A percentile compares a stretch with the other conserved stretches of the same genome.
Conservation (phyloP, 2,113 vertebrate species). For the Gallinago jamesoni region DNA sequence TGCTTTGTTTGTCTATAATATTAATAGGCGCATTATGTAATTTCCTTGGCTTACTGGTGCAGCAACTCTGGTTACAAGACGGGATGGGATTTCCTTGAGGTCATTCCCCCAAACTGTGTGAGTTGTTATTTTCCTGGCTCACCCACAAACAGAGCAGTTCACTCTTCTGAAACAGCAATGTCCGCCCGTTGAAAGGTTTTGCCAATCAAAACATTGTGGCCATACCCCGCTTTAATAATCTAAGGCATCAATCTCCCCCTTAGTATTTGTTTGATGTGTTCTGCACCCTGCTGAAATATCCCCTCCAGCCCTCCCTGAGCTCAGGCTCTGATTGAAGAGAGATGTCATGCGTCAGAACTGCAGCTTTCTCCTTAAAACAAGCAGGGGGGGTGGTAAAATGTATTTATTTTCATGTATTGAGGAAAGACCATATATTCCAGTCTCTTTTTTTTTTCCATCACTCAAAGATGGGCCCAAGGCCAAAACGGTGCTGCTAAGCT, state of each 20-base stretch:
- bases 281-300: conserved; percentile 57
- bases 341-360: conserved; percentile 29
- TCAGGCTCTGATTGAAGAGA: conserved; percentile 41
- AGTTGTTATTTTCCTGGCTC: conserved; percentile 65
- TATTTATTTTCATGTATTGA: conserved; percentile 62
- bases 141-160: conserved; percentile 60
- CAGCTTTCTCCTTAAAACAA: conserved; percentile 40
- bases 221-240: conserved; percentile 56
- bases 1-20: conserved; percentile 27
- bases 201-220: conserved; percentile 62
- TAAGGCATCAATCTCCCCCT: conserved; percentile 55
- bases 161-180: conserved; percentile 61
- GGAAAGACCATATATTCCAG: conserved; percentile 59
- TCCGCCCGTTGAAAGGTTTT: conserved; percentile 44
- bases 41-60: conserved; percentile 44
- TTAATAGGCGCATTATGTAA: conserved; percentile 11
- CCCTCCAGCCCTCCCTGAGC: conserved; percentile 43
- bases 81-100: conserved; percentile 65
- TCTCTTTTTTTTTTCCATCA: conserved; percentile 52
- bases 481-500: conserved; percentile 70
- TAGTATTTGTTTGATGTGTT: conserved; percentile 54
- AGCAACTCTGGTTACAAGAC: conserved; percentile 43
- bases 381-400: conserved; percentile 49
- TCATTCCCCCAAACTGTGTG: conserved; percentile 47
- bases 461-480: conserved; percentile 69